phyloP scores from a whole-genome alignment of 1,140 invertebrate genomes.

The Bombus terrestris region DNA sequence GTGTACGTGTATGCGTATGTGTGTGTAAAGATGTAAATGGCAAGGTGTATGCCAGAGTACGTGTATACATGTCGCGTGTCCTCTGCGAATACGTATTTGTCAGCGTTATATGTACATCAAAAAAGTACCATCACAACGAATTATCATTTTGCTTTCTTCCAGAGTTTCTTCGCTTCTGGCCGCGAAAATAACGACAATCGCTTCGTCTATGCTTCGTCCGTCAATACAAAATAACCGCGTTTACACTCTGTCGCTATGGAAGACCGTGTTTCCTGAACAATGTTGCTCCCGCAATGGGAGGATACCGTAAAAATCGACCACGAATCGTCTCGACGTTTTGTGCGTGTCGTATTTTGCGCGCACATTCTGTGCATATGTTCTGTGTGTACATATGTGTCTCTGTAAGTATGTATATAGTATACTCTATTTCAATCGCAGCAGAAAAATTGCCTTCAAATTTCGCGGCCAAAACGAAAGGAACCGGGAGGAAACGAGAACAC shows the following conservation, averaged over 20 bases:
- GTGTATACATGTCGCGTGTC: conserved; percentile 32
- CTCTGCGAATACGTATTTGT: conserved; percentile 58
- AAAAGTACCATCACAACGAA: conserved; percentile 80
- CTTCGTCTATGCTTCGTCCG: not conserved
- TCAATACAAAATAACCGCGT: conserved; percentile 38
- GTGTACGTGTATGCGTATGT: too few species aligned
- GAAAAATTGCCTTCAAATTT: conserved; percentile 36
- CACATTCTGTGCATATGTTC: not conserved
- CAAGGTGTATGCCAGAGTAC: not conserved
- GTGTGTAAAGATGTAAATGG: not conserved
- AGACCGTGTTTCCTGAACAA: conserved; percentile 63
- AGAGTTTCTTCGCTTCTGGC: not conserved
- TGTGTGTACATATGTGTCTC: not conserved
- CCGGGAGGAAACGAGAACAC: not conserved
- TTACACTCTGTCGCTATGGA: conserved; percentile 64
- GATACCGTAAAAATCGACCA: conserved; percentile 38
- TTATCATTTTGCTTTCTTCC: conserved; percentile 57
- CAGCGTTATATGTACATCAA: conserved; percentile 72
- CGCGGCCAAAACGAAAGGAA: conserved; percentile 37
- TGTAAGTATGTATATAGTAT: not conserved
- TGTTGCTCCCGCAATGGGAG: conserved; percentile 24
- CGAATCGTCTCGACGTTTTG: conserved; percentile 15
- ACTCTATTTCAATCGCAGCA: not conserved
- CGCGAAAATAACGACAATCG: not conserved
- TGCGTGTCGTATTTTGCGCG: conserved; percentile 13